Evolutionary conservation across 1,140 invertebrate genomes (phyloP).

Genomic region (Battus philenor): DNA sequence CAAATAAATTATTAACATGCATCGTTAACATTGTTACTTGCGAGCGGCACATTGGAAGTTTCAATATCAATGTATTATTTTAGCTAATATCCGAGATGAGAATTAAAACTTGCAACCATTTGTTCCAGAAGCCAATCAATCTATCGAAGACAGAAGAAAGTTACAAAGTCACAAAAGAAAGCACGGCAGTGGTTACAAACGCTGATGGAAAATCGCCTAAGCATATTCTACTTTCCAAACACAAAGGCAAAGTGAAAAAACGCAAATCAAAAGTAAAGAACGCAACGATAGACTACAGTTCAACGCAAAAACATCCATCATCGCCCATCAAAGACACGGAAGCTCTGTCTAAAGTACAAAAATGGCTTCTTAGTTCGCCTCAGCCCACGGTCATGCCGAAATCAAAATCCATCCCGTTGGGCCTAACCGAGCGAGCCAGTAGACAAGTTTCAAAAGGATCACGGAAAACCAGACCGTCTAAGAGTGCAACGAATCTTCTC

Average conservation of each 20-base stretch:
- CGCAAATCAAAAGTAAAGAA: slow-evolving; percentile 75
- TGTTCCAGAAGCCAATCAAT: slow-evolving; percentile 54
- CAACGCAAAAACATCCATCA: slow-evolving; percentile 77
- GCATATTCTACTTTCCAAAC: slow-evolving; percentile 66
- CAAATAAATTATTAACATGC: too few species aligned
- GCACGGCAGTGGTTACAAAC: slow-evolving; percentile 53
- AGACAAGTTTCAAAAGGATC: slow-evolving; percentile 49
- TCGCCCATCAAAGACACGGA: slow-evolving; percentile 76
- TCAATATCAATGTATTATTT: too few species aligned
- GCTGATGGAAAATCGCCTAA: slow-evolving; percentile 68
- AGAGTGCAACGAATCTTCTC: slow-evolving; percentile 72
- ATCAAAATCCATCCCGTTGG: slow-evolving; percentile 84
- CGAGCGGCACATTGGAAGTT: too few species aligned
- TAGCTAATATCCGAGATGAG: not conserved
- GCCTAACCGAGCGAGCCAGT: slow-evolving; percentile 74
- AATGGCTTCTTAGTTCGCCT: slow-evolving; percentile 88
- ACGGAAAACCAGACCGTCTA: slow-evolving; percentile 69
- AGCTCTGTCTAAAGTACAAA: slow-evolving; percentile 88
- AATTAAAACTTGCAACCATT: slow-evolving; percentile 17
- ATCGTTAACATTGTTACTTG: too few species aligned
- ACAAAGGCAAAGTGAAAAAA: slow-evolving; percentile 68
- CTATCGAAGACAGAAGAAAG: slow-evolving; percentile 50
- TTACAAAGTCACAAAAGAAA: slow-evolving; percentile 57
- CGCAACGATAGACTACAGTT: slow-evolving; percentile 88
- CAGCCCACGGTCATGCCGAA: slow-evolving; percentile 76